Evolutionary conservation across 2,797 vertebrate species (phyloP), one percentile per base, ranked within the genome.

Genomic region (Protonibea diacanthus): DNA sequence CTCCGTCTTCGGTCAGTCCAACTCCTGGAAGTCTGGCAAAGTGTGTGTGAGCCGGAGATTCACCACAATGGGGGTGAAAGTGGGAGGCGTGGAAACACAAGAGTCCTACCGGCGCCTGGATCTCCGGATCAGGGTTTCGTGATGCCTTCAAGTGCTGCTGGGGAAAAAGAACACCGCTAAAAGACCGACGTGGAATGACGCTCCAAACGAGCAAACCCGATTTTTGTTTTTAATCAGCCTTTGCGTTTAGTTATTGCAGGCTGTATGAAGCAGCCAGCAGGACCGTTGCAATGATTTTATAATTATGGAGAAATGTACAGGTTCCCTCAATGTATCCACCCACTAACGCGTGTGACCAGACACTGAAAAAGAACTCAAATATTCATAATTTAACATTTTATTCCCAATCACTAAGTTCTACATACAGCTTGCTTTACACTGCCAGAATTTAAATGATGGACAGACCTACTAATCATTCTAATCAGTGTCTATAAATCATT

Each of bases 41-140:
- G 85, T 89, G 91, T 88, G 91, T 88, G 91, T 56, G 86, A 93
- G 89, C 87, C 89, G 83, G 88, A 95, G 94, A 92, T 87, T 90
- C 92, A 89, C 94, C 95, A 95, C 95, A 95, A 94, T 94, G 91
- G 94, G 87, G 92, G 92, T 89, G 93, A 94, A 93, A 94, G 94
- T 85, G 74, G 93, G 91, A 92, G 94, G 93, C 92, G 95, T 89
- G 91, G 89, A 88, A 90, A 90, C 71, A 8, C 59, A 2, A 33
- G 93, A 91, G 91, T 86, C 89, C 91, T 48, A 70, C 87, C 91
- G 94, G 93, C 91, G 85, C 90, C 89, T 79, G 86, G 89, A 90
- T 88, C 80, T 51, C 33, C 86, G 95, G 93, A 93, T 91, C 92
- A 33, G 92, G 93, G 82, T 83, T 89, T 47, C n/a, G 12, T 60